Conservation (phyloP, 1,140 invertebrate genomes). For the Drosophila equinoxialis region DNA sequence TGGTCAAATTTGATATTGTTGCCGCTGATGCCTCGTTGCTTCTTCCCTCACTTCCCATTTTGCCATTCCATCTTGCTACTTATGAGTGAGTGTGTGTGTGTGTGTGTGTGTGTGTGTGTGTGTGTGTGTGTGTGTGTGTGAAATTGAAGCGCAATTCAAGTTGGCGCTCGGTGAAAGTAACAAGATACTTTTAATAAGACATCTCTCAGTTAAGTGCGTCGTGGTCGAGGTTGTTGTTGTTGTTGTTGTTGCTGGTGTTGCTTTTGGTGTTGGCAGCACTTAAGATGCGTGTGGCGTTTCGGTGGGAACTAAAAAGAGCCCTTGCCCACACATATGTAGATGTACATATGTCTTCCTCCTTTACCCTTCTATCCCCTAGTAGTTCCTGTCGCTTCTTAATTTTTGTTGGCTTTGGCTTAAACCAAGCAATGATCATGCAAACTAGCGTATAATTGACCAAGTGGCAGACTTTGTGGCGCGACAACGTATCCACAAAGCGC, state of each 20-base stretch:
- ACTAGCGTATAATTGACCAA: slow-evolving; percentile 47
- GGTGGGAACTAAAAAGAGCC: slow-evolving; percentile 46
- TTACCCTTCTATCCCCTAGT: not conserved
- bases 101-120: slow-evolving; percentile 71
- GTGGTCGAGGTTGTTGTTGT: not conserved
- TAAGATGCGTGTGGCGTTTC: slow-evolving; percentile 57
- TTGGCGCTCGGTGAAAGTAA: slow-evolving; percentile 80
- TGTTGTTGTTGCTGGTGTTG: not conserved
- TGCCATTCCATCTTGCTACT: too few relatives aligned
- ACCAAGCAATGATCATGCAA: slow-evolving; percentile 35
- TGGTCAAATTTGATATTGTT: slow-evolving; percentile 38
- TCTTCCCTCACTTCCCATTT: not conserved
- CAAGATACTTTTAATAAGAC: slow-evolving; percentile 82
- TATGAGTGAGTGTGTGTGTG: slow-evolving; percentile 21
- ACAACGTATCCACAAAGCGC: slow-evolving; percentile 41
- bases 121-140: slow-evolving; percentile 50
- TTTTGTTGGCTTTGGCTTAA: not conserved
- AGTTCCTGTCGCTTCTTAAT: too few relatives aligned
- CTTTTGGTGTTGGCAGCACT: slow-evolving; percentile 12
- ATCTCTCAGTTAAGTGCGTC: slow-evolving; percentile 44
- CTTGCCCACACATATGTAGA: too few relatives aligned
- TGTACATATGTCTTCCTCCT: slow-evolving; percentile 17
- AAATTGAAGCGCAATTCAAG: slow-evolving; percentile 80
- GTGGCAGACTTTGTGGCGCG: slow-evolving; percentile 62
- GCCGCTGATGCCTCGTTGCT: too few relatives aligned